Conservation (phyloP, 2,113 vertebrate genomes). For the Amphiprion ocellaris region DNA sequence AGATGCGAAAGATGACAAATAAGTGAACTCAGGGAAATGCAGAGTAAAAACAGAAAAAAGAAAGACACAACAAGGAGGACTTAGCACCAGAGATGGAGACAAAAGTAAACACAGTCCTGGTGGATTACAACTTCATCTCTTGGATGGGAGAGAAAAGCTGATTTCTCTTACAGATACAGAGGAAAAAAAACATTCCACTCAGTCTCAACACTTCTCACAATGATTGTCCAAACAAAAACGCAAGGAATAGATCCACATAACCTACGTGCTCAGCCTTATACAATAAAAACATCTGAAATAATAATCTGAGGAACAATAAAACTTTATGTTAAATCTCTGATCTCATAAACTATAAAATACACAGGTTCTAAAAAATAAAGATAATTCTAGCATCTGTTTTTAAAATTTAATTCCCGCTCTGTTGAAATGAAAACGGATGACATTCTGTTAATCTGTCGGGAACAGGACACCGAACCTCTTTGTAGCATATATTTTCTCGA, state of each 20-base stretch:
- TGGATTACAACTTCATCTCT: slow-evolving; percentile 14
- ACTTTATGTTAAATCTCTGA: slow-evolving; percentile 70
- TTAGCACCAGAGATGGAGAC: slow-evolving; percentile 49
- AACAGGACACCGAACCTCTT: slow-evolving; percentile 1
- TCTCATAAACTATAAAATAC: slow-evolving; percentile 75
- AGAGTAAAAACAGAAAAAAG: not conserved
- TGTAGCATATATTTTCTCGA: slow-evolving; percentile 36
- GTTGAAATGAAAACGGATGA: slow-evolving; percentile 58
- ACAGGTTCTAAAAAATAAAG: slow-evolving; percentile 72
- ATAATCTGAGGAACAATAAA: slow-evolving; percentile 52
- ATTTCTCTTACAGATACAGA: slow-evolving; percentile 11
- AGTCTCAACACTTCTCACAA: slow-evolving; percentile 41
- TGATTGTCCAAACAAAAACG: slow-evolving; percentile 69
- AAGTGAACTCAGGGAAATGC: not conserved
- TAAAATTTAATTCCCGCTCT: slow-evolving; percentile 13
- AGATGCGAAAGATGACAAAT: not conserved
- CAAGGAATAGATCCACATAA: slow-evolving; percentile 8
- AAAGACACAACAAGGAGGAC: slow-evolving; percentile 19
- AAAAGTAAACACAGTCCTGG: slow-evolving; percentile 23
- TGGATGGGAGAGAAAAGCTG: slow-evolving; percentile 3
- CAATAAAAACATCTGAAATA: slow-evolving; percentile 17
- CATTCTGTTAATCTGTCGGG: slow-evolving; percentile 72
- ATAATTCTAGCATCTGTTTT: slow-evolving; percentile 51
- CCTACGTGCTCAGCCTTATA: slow-evolving; percentile 40
- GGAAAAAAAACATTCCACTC: slow-evolving; percentile 33